phyloP scores from a whole-genome alignment of 1,140 invertebrate genomes.

The Pinna nobilis region DNA sequence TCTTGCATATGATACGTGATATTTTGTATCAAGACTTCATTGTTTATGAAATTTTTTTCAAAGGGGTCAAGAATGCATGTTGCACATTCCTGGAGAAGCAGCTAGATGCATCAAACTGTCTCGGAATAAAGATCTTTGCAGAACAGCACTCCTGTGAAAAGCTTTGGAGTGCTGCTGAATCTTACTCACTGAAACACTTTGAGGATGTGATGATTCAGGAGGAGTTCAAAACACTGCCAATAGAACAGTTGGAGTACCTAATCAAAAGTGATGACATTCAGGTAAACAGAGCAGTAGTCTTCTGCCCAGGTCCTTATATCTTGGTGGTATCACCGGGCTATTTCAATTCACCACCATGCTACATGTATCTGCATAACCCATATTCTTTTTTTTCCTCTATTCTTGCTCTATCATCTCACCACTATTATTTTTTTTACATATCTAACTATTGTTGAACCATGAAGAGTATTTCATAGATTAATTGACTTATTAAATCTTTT shows the following conservation, averaged over 20 bases:
- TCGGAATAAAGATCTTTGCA: slow-evolving; percentile 75
- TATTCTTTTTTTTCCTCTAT: no score
- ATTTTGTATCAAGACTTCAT: neutral
- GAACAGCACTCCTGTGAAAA: slow-evolving; percentile 66
- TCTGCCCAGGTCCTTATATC: neutral
- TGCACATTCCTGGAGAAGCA: slow-evolving; percentile 70
- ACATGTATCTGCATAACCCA: no score
- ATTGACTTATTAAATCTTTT: no score
- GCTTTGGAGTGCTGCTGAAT: slow-evolving; percentile 61
- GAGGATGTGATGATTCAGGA: slow-evolving; percentile 68
- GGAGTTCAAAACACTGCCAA: slow-evolving; percentile 66
- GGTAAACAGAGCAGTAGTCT: slow-evolving; percentile 41
- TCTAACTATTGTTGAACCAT: no score
- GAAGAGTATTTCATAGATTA: no score
- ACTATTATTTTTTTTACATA: no score
- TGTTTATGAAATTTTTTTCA: neutral
- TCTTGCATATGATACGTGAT: no score
- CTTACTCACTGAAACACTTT: slow-evolving; percentile 65
- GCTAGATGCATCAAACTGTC: slow-evolving; percentile 68
- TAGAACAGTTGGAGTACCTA: slow-evolving; percentile 66
- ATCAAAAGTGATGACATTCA: slow-evolving; percentile 70
- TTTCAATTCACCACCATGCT: neutral
- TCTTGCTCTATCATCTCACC: no score
- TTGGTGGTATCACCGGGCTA: neutral
- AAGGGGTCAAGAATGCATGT: slow-evolving; percentile 74